Percentiles rank a stretch among this genome's conserved stretches.
Conservation (phyloP, 2,888 invertebrate genomes). For the Synanthedon andrenaeformis region DNA sequence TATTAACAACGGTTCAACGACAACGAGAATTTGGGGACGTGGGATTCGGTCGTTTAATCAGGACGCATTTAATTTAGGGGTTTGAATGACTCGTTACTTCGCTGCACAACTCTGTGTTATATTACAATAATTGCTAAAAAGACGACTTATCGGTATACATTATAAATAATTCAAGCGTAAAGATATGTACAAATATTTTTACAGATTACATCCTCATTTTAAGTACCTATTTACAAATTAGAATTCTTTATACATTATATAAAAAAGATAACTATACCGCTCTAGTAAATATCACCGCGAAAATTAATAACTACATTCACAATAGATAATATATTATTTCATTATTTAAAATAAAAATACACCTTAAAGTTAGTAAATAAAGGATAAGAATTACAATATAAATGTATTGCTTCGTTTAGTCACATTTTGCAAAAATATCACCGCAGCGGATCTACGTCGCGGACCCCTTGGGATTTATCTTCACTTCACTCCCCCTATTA, state of each 20-base stretch:
- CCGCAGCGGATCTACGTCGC: slow-evolving; percentile 39
- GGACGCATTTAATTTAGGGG: neutral
- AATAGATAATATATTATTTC: slow-evolving; percentile 57
- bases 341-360: slow-evolving; percentile 55
- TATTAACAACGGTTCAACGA: neutral
- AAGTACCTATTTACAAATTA: slow-evolving; percentile 72
- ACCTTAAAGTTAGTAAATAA: slow-evolving; percentile 62
- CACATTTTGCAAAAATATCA: slow-evolving; percentile 79
- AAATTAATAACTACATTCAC: slow-evolving; percentile 66
- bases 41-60: too few relatives aligned
- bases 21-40: too few relatives aligned
- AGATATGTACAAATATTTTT: slow-evolving; percentile 70
- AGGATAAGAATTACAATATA: slow-evolving; percentile 75
- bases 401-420: slow-evolving; percentile 81
- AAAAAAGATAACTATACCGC: slow-evolving; percentile 66
- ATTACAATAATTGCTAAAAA: neutral
- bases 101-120: neutral
- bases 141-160: slow-evolving; percentile 41
- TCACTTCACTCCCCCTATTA: slow-evolving; percentile 19
- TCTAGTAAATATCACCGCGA: slow-evolving; percentile 67
- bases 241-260: slow-evolving; percentile 68
- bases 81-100: neutral
- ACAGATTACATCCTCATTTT: slow-evolving; percentile 57
- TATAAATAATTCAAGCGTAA: slow-evolving; percentile 69
- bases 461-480: slow-evolving; percentile 21